These are phyloP conservation scores for Bubalus kerabau DNA, from an alignment of 2,113 vertebrate genomes.

Conservation along the genomic window DNA sequence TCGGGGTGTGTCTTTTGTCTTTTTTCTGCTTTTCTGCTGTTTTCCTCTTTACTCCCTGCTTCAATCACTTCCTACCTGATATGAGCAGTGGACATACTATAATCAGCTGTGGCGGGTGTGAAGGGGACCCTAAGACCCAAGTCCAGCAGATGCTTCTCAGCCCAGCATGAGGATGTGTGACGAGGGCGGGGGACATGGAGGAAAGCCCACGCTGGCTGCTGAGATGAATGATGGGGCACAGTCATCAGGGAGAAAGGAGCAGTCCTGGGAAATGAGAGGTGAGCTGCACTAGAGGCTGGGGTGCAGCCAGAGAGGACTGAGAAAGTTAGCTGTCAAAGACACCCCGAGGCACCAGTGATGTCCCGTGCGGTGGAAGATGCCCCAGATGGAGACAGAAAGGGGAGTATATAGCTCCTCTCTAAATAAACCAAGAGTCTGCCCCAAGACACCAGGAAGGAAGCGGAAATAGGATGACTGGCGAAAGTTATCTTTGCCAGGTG, in stretches of 20 bases:
- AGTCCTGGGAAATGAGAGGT: neutral
- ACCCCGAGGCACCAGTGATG: neutral
- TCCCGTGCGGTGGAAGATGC: neutral
- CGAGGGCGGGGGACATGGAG: neutral
- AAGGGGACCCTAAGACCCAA: neutral
- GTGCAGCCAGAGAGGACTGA: neutral
- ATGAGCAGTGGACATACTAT: slow-evolving; percentile 40
- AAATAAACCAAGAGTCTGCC: neutral
- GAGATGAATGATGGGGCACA: neutral
- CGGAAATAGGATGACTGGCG: neutral
- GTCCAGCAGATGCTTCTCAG: neutral
- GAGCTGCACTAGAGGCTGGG: neutral
- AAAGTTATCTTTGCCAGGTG: neutral
- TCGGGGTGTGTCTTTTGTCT: slow-evolving; percentile 48
- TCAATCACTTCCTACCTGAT: slow-evolving; percentile 67
- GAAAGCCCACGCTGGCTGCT: neutral
- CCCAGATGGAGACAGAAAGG: neutral
- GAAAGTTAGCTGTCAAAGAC: neutral
- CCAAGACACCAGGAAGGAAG: neutral
- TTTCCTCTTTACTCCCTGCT: slow-evolving; percentile 58
- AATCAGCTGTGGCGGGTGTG: neutral
- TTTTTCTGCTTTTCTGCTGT: slow-evolving; percentile 54
- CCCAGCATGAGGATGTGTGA: neutral
- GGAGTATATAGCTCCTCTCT: neutral
- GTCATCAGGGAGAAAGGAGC: neutral